Evolutionary conservation across 2,113 vertebrate genomes (phyloP), one percentile per base, ranked within the genome.

Genomic region (Lathamus discolor): DNA sequence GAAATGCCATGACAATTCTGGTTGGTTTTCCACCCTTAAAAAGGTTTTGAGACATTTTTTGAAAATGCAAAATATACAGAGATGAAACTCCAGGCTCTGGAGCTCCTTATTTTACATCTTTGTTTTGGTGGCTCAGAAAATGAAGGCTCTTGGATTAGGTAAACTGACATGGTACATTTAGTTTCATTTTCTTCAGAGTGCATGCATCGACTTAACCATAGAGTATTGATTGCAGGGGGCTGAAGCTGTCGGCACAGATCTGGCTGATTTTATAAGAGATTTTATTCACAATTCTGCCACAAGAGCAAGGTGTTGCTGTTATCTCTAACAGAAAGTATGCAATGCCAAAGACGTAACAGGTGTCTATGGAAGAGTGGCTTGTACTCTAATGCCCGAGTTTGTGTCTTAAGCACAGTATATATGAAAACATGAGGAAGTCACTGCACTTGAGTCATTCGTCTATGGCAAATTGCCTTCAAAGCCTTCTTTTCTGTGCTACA

Each of bases 141-240:
- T 23, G 55, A 62, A 86, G 49, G 73, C 57, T 89, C 73, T 86
- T 73, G 43, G 73, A 88, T 92, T 94, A 92, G 93, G 76, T 92
- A 95, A 96, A 96, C 86, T 86, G 93, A 84, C 88, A 92, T 1
- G 8, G 79, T 62, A 61, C 48, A 82, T 96, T 97, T 95, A 0
- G 1, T 78, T 96, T 95, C 51, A 84, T 94, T 96, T 95, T 84
- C 57, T 89, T 84, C 62, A 73, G 81, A 88, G 35, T 61, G 17
- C 33, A 39, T 2, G 3, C 77, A 91, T 83, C 86, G 88, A 73
- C 37, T 85, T 93, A 88, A 64, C 86, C 66, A 88, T 81, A 79
- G 87, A 86, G 25, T 92, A 94, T 93, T 91, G 95, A 93, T 92
- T 93, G 51, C 83, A 79, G 41, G 24, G 13, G 41, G 31, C 37